A percentile compares a stretch with the other conserved stretches of the same genome.
phyloP scores from a whole-genome alignment of 2,797 vertebrate genomes.

The Labeo calbasu region DNA sequence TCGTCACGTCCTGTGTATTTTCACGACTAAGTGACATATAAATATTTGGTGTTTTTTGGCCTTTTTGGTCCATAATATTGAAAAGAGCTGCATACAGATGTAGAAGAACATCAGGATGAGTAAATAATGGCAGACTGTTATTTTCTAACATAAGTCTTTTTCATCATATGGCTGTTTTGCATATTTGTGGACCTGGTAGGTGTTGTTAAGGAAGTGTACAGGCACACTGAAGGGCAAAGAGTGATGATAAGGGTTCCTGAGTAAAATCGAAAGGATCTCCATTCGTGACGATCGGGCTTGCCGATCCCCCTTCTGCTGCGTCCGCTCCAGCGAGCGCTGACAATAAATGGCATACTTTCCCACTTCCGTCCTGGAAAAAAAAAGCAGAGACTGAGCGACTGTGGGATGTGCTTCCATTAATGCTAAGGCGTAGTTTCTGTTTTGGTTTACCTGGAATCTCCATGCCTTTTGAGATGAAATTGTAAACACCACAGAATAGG shows the following conservation, averaged over 20 bases:
- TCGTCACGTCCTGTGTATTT: no score
- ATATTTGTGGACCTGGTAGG: slow-evolving; percentile 87
- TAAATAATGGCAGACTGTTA: background rate
- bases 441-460: slow-evolving; percentile 86
- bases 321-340: slow-evolving; percentile 92
- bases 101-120: background rate
- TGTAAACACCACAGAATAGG: slow-evolving; percentile 95
- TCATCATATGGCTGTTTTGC: background rate
- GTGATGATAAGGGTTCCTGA: slow-evolving; percentile 96
- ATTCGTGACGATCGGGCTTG: slow-evolving; percentile 93
- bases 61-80: background rate
- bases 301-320: slow-evolving; percentile 90
- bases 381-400: background rate
- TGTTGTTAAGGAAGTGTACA: slow-evolving; percentile 96
- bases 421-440: background rate
- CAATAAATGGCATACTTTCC: slow-evolving; percentile 98
- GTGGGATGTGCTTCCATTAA: background rate
- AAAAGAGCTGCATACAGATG: background rate
- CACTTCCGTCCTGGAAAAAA: slow-evolving; percentile 86
- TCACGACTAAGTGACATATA: no score
- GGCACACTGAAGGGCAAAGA: slow-evolving; percentile 96
- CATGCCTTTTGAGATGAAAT: slow-evolving; percentile 89
- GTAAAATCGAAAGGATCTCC: slow-evolving; percentile 96
- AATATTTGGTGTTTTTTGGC: background rate
- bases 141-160: background rate